Base-by-base conservation (phyloP, 64 coral and sea anemone species). In the Catalaphyllia jardinei region DNA sequence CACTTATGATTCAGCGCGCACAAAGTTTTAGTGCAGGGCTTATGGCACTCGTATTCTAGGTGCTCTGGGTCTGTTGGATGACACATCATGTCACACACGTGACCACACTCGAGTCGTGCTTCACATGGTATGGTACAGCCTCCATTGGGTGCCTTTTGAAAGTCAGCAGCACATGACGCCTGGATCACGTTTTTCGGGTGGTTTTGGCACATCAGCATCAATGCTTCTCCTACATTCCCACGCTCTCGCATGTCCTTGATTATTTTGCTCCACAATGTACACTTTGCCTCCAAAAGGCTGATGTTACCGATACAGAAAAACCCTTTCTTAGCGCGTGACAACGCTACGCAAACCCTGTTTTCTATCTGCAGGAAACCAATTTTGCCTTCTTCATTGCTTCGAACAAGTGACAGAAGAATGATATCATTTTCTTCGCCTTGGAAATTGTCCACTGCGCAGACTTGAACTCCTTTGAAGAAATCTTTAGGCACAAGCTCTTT, bases 381-480 rank as follows among this genome's bases (percentile, higher is more conserved):
- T 49, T 90, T 98, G 14, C 82, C 90, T 10, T 98, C 93, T 6
- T 92, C 71, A 50, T 98, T 98, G 69, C 96, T 98, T 30, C 96
- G 96, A 52, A 98, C 96, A 24, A 98, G 96, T 8, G 96, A 98
- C 57, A 98, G 72, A 14, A 98, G 78, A 31, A 98, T 89, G 20
- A 98, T 92, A 19, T 94, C 90, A 27, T 98, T 94, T 65, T 94
- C 96, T 87, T 98, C 96, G 10, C 89, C 89, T 52, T 96, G 94
- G 75, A 93, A 96, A 79, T 93, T 96, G 60, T 96, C 94, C 3
- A 96, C 94, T 3, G 94, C 91, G 10, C 87, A 96, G 52, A 96
- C 63, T 86, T 91, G 83, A n/a, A 96, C 94, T 51, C 94, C 91
- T 7, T 29, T 72, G 71, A 90, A 93, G 33, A 96, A 90, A 9